These are phyloP conservation scores for Rhyacophila brunnea DNA, from an alignment of 1,140 invertebrate genomes.

Conservation along the genomic window DNA sequence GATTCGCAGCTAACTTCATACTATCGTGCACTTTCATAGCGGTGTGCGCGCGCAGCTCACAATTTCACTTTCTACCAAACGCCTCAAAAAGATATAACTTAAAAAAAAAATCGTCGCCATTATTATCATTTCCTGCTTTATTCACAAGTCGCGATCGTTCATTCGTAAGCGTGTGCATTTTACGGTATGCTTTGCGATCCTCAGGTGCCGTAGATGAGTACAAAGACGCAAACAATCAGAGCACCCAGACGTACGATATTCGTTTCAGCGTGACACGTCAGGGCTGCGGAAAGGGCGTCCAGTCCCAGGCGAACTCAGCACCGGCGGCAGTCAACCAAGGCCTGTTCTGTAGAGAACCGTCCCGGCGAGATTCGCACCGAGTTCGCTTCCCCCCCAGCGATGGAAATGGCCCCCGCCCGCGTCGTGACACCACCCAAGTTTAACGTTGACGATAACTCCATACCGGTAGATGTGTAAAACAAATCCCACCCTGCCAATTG, in stretches of 20 bases:
- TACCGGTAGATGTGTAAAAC: conserved; percentile 7
- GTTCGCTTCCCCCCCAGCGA: conserved; percentile 9
- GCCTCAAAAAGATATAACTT: no score
- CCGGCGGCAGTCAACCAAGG: background rate
- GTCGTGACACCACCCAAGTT: background rate
- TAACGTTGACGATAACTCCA: no score
- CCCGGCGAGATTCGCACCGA: background rate
- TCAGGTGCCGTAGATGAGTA: conserved; percentile 33
- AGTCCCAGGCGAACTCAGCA: background rate
- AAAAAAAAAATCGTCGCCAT: no score
- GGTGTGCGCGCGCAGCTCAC: no score
- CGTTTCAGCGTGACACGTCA: conserved; percentile 28
- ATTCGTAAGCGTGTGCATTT: background rate
- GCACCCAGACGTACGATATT: conserved; percentile 34
- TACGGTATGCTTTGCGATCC: background rate
- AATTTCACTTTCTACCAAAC: no score
- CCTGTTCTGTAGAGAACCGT: conserved; percentile 4
- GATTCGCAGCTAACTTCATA: no score
- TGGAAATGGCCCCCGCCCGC: background rate
- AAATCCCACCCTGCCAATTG: conserved; percentile 20
- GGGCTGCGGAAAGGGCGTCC: background rate
- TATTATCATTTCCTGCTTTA: no score
- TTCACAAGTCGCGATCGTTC: no score
- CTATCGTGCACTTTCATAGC: no score
- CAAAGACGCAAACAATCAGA: conserved; percentile 34